Conservation (phyloP, 2,113 vertebrate species). For the Catharus minimus region DNA sequence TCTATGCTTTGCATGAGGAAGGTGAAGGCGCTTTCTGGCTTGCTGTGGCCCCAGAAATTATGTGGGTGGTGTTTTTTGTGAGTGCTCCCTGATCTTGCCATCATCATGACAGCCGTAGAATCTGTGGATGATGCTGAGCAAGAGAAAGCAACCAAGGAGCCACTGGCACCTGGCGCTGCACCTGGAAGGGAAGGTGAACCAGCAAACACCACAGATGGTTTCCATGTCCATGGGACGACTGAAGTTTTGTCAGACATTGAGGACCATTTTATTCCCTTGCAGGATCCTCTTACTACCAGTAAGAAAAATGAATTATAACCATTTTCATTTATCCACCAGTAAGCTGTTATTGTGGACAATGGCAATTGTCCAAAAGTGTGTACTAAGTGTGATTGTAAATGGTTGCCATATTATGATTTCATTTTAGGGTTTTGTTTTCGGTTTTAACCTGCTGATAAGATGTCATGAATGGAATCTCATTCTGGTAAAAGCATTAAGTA, state of each 20-base stretch:
- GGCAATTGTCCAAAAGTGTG: accelerated
- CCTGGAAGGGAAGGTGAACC: neutral
- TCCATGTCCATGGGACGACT: neutral
- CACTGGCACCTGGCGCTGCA: neutral
- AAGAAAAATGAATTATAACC: neutral
- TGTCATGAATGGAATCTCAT: neutral
- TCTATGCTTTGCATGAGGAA: neutral
- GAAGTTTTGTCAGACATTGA: neutral
- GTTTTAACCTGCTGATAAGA: neutral
- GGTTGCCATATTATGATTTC: neutral
- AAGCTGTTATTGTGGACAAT: neutral
- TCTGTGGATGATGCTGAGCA: neutral
- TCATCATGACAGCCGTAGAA: neutral
- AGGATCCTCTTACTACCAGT: slow-evolving; percentile 34
- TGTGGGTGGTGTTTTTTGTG: neutral
- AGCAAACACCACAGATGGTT: neutral
- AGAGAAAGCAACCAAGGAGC: neutral
- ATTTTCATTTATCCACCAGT: neutral
- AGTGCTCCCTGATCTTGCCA: neutral
- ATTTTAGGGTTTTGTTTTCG: neutral
- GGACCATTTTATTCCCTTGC: neutral
- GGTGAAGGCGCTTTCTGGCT: neutral
- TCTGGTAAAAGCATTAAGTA: neutral
- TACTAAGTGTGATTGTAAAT: neutral
- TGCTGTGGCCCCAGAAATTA: neutral